Percentiles rank a stretch among this genome's conserved stretches.
Evolutionary conservation across 2,113 vertebrate genomes (phyloP).

Genomic region (Lagenorhynchus albirostris): DNA sequence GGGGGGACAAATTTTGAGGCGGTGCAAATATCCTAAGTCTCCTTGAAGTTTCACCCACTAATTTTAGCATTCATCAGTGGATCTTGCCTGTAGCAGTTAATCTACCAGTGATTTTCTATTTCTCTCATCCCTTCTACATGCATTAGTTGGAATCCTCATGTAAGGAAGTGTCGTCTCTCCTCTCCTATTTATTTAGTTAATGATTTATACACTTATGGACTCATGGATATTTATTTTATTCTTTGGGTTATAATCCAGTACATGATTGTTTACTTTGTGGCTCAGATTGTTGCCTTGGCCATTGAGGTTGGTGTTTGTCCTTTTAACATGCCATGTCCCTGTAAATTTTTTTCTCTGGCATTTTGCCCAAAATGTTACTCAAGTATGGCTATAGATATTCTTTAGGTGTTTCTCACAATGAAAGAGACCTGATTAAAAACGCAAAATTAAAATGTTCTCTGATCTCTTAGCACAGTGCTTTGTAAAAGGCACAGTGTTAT

Average conservation of each 20-base stretch:
- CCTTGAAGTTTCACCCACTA: neutral
- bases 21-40: neutral
- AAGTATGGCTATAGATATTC: neutral
- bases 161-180: neutral
- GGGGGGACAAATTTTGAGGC: neutral
- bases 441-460: neutral
- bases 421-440: conserved; percentile 1
- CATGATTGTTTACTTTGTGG: neutral
- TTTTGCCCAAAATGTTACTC: conserved; percentile 22
- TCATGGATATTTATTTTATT: neutral
- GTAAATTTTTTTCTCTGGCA: neutral
- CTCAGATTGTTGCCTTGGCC: neutral
- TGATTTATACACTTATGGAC: neutral
- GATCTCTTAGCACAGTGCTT: neutral
- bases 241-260: neutral
- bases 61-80: neutral
- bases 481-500: conserved; percentile 13
- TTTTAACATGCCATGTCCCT: neutral
- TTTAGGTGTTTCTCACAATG: neutral
- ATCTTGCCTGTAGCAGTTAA: neutral
- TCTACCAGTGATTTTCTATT: neutral
- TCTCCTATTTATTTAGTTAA: neutral
- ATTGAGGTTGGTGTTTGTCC: neutral
- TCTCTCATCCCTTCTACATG: neutral
- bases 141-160: neutral